Evolutionary conservation across 1,140 invertebrate species (phyloP), one percentile per base, ranked within the genome.

Genomic region (Eriocheir sinensis): DNA sequence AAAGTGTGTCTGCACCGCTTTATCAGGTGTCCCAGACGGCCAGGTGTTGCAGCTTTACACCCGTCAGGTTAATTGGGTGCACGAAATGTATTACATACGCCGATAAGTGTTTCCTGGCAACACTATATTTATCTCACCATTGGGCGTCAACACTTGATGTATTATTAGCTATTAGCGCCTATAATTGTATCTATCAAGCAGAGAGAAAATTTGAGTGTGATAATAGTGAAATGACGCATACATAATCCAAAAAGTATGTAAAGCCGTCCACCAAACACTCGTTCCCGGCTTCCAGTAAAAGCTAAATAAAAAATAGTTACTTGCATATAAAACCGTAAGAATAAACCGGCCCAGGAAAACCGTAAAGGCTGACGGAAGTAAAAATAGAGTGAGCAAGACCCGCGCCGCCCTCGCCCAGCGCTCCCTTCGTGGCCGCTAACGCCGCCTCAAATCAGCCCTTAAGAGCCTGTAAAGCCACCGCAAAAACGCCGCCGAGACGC

Each of bases 401-500:
- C 27, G 60, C n/a, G 60, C 60, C 60, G 60, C 60, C 60, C 21
- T 72, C 60, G 60, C 60, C 27, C 60, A n/a, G 21, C 60, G 21
- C 60, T 21, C 60, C 27, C 60, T 72, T n/a, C 60, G 21, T 72
- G 60, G 60, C 60, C 60, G n/a, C 60, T 72, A 72, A 72, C 60
- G 27, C 60, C 60, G 60, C 41, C n/a, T 90, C 89, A 34, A 48
- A 90, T 90, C 89, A 90, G 3, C 48, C 89, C 89, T 44, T 72
- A 90, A 72, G 89, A 90, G 89, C 48, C 32, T 72, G 27, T 90
- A 90, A 90, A 90, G 72, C 89, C 32, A 32, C 48, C 89, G 27
- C 44, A 89, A 89, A 89, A 89, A 89, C 88, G 32, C 48, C 48
- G 32, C 41, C 36, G 72, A 81, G 48, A 27, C 36, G 36, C 36